Evolutionary conservation across 2,888 invertebrate genomes (phyloP).

Genomic region (Anagyrus pseudococci): DNA sequence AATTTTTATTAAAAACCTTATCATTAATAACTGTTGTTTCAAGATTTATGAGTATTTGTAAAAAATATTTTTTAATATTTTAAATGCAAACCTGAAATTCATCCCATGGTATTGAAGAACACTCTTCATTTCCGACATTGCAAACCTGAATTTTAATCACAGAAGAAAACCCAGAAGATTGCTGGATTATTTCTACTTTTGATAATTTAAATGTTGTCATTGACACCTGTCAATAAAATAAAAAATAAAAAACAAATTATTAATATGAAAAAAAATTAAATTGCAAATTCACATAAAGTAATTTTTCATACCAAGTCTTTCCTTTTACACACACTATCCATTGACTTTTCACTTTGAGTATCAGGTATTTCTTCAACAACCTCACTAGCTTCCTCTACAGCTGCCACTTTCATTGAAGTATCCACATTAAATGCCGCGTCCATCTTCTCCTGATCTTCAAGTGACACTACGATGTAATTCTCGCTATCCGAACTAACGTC

Average conservation of each 20-base stretch:
- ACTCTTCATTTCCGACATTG: slow-evolving; percentile 80
- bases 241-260: slow-evolving; percentile 14
- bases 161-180: slow-evolving; percentile 73
- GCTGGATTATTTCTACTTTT: slow-evolving; percentile 76
- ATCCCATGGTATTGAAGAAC: slow-evolving; percentile 89
- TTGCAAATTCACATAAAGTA: not conserved
- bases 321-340: slow-evolving; percentile 79
- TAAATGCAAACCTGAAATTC: slow-evolving; percentile 81
- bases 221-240: slow-evolving; percentile 59
- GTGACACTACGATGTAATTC: slow-evolving; percentile 79
- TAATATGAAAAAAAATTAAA: slow-evolving; percentile 2
- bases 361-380: slow-evolving; percentile 80
- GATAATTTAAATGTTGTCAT: slow-evolving; percentile 73
- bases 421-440: slow-evolving; percentile 65
- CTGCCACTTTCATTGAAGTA: slow-evolving; percentile 50
- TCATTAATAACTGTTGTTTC: slow-evolving; percentile 19
- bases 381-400: slow-evolving; percentile 84
- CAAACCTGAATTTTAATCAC: slow-evolving; percentile 74
- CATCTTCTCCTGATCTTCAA: slow-evolving; percentile 67
- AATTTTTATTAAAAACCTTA: slow-evolving; percentile 22
- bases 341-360: slow-evolving; percentile 83
- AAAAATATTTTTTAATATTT: not conserved
- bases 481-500: slow-evolving; percentile 90
- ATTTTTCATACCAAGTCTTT: slow-evolving; percentile 73
- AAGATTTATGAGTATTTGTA: slow-evolving; percentile 1